phyloP scores from a whole-genome alignment of 1,140 invertebrate species.

The Drosophila persimilis region DNA sequence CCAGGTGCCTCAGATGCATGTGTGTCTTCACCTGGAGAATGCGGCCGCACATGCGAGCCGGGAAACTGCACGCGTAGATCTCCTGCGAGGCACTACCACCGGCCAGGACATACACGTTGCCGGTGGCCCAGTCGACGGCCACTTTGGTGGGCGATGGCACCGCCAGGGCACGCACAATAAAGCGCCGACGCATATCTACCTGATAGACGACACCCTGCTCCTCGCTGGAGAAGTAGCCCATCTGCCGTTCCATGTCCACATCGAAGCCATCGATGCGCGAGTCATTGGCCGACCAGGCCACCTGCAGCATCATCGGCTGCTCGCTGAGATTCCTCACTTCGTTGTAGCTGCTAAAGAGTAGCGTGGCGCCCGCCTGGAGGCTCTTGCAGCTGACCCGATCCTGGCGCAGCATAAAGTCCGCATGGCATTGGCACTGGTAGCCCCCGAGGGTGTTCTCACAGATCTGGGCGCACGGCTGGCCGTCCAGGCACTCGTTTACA shows the following conservation, averaged over 20 bases:
- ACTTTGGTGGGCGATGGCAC: conserved; percentile 87
- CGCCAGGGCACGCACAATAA: conserved; percentile 83
- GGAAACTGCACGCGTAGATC: conserved; percentile 85
- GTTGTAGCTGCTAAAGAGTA: conserved; percentile 84
- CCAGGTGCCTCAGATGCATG: conserved; percentile 84
- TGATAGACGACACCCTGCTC: conserved; percentile 73
- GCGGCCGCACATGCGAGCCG: conserved; percentile 84
- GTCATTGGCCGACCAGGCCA: conserved; percentile 82
- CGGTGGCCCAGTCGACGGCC: conserved; percentile 89
- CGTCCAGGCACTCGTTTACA: conserved; percentile 88
- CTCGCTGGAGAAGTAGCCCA: conserved; percentile 83
- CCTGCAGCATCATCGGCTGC: conserved; percentile 70
- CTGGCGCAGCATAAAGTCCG: conserved; percentile 85
- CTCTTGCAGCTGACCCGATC: conserved; percentile 90
- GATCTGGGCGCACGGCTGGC: conserved; percentile 89
- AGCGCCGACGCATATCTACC: conserved; percentile 53
- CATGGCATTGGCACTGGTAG: conserved; percentile 89
- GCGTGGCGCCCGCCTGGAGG: conserved; percentile 83
- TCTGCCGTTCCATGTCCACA: conserved; percentile 75
- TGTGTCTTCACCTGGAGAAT: conserved; percentile 84
- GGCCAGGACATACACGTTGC: conserved; percentile 91
- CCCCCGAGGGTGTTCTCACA: conserved; percentile 90
- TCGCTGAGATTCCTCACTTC: conserved; percentile 84
- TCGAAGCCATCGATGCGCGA: conserved; percentile 84
- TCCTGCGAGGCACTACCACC: conserved; percentile 83